Conservation (phyloP, 2,888 invertebrate genomes). For the Heliconius charithonia region DNA sequence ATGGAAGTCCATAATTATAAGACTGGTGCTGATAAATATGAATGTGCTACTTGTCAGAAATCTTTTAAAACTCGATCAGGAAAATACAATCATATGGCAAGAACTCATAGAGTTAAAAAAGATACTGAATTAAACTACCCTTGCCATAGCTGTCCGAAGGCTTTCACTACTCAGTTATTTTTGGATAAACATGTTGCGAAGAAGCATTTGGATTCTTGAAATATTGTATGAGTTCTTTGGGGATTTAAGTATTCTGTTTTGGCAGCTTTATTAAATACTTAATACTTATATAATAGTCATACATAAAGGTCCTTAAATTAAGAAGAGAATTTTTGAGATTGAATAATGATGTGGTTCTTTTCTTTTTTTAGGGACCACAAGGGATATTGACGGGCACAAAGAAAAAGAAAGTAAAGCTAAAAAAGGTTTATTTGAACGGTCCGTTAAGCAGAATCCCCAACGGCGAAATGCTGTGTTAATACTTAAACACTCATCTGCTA, state of each 20-base stretch:
- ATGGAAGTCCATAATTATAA: constrained; percentile 76
- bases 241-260: constrained; percentile 7
- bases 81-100: constrained; percentile 77
- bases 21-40: constrained; percentile 74
- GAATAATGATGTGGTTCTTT: constrained; percentile 76
- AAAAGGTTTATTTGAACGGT: constrained; percentile 79
- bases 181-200: constrained; percentile 82
- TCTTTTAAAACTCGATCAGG: constrained; percentile 76
- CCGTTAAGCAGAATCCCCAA: constrained; percentile 78
- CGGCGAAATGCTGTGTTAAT: constrained; percentile 77
- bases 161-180: constrained; percentile 81
- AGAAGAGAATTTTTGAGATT: constrained; percentile 55
- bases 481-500: constrained; percentile 73
- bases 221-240: background rate
- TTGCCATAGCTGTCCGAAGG: constrained; percentile 79
- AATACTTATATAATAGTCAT: constrained; percentile 16
- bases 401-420: constrained; percentile 74
- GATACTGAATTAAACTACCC: constrained; percentile 74
- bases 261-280: background rate
- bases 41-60: constrained; percentile 74
- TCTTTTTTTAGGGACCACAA: constrained; percentile 79
- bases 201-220: constrained; percentile 74
- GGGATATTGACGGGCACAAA: constrained; percentile 69
- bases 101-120: constrained; percentile 74
- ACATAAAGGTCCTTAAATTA: constrained; percentile 44